Conservation (phyloP, 2,113 vertebrate genomes). For the Sinocyclocheilus rhinocerous region DNA sequence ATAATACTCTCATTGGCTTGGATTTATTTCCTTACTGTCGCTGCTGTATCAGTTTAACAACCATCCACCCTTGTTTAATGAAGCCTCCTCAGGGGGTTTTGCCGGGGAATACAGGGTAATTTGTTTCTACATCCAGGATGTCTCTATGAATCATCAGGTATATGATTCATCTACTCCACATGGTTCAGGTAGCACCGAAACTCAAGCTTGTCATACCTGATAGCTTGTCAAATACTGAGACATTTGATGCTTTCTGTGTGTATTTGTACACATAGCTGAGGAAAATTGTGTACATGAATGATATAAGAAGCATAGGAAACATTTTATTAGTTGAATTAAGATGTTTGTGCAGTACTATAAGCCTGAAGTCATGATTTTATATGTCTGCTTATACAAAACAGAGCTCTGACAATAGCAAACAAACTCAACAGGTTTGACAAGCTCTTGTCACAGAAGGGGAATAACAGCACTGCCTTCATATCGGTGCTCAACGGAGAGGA, state of each 20-base stretch:
- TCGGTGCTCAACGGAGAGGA: too few species aligned
- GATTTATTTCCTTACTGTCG: neutral
- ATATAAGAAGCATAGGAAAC: neutral
- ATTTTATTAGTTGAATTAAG: neutral
- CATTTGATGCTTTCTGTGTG: neutral
- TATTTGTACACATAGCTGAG: neutral
- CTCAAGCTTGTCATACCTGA: slow-evolving; percentile 19
- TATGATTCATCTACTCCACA: neutral
- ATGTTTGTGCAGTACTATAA: neutral
- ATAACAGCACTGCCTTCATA: neutral
- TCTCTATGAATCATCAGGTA: slow-evolving; percentile 4
- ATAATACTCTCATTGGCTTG: neutral
- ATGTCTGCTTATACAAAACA: neutral
- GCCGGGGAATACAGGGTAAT: neutral
- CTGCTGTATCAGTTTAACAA: neutral
- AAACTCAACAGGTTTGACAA: slow-evolving; percentile 42
- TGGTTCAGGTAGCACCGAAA: slow-evolving; percentile 1
- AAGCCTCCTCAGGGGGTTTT: neutral
- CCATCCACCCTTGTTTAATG: slow-evolving; percentile 29
- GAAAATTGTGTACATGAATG: neutral
- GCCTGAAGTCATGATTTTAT: neutral
- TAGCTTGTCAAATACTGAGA: neutral
- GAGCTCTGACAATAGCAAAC: slow-evolving; percentile 15
- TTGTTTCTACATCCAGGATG: slow-evolving; percentile 1
- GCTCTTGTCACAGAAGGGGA: neutral